Evolutionary conservation across 2,888 invertebrate species (phyloP).

Genomic region (Bellardia bayeri): DNA sequence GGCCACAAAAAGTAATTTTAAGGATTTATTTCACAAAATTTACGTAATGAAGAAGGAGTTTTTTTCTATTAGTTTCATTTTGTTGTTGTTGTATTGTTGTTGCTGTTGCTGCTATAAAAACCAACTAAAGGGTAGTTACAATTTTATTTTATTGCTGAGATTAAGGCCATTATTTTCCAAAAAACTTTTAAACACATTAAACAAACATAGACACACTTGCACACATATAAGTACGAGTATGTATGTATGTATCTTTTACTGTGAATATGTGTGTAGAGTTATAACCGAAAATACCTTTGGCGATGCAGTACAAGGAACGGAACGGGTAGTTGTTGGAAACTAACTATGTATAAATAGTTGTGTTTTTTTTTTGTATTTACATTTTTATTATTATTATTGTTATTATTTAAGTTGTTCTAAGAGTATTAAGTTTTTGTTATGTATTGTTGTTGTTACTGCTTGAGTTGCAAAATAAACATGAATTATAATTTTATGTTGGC

Average conservation of each 20-base stretch:
- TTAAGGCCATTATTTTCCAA: constrained; percentile 71
- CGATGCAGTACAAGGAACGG: no score
- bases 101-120: constrained; percentile 28
- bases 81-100: neutral
- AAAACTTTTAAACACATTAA: constrained; percentile 68
- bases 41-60: constrained; percentile 71
- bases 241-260: neutral
- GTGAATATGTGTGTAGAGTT: neutral
- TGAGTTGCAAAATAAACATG: constrained; percentile 52
- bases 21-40: constrained; percentile 72
- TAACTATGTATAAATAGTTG: constrained; percentile 51
- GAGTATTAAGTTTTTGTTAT: constrained; percentile 21
- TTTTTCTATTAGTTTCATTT: constrained; percentile 27
- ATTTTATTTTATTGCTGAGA: constrained; percentile 74
- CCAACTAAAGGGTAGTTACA: constrained; percentile 66
- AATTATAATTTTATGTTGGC: constrained; percentile 56
- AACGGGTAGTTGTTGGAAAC: constrained; percentile 37
- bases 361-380: constrained; percentile 23
- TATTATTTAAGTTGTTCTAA: constrained; percentile 44
- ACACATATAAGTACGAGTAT: neutral
- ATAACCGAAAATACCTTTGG: constrained; percentile 1
- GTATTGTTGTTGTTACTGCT: constrained; percentile 32
- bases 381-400: constrained; percentile 34
- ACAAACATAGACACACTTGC: constrained; percentile 11
- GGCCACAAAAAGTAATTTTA: constrained; percentile 73